Conservation (phyloP, 2,113 vertebrate genomes). For the Salvelinus fontinalis region DNA sequence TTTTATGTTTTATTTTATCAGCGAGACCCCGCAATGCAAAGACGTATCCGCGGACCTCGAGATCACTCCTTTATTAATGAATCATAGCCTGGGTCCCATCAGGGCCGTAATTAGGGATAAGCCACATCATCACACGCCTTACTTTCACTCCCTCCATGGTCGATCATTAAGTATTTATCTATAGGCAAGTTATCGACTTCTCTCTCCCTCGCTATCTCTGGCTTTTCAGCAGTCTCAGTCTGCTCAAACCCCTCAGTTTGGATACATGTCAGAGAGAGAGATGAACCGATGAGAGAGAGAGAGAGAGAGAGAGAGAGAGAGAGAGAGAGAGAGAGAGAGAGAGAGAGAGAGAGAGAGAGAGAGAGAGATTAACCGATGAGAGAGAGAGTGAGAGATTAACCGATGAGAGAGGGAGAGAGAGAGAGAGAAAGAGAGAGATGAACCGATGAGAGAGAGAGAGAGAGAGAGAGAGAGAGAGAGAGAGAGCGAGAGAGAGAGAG, state of each 20-base stretch:
- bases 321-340: constrained; percentile 14
- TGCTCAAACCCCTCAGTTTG: constrained; percentile 54
- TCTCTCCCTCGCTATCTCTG: constrained; percentile 15
- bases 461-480: neutral
- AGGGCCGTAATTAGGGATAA: constrained; percentile 94
- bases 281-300: constrained; percentile 50
- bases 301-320: constrained; percentile 4
- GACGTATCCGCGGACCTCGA: constrained; percentile 82
- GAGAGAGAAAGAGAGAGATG: neutral
- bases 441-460: neutral
- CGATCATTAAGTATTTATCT: constrained; percentile 98
- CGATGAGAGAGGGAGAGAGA: constrained; percentile 52
- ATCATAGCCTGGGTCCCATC: constrained; percentile 92
- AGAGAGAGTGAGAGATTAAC: constrained; percentile 40
- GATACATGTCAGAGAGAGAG: constrained; percentile 36
- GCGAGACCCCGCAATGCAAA: constrained; percentile 83
- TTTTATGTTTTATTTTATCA: constrained; percentile 53
- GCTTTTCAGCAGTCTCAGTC: constrained; percentile 8
- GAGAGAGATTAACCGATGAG: constrained; percentile 12
- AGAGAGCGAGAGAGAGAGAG: too few relatives aligned
- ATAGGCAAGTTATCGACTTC: constrained; percentile 82
- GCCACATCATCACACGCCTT: constrained; percentile 90
- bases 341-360: constrained; percentile 15
- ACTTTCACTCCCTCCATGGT: constrained; percentile 71
- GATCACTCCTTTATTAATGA: constrained; percentile 92